phyloP scores from a whole-genome alignment of 2,113 vertebrate species.

The Dicrurus megarhynchus region DNA sequence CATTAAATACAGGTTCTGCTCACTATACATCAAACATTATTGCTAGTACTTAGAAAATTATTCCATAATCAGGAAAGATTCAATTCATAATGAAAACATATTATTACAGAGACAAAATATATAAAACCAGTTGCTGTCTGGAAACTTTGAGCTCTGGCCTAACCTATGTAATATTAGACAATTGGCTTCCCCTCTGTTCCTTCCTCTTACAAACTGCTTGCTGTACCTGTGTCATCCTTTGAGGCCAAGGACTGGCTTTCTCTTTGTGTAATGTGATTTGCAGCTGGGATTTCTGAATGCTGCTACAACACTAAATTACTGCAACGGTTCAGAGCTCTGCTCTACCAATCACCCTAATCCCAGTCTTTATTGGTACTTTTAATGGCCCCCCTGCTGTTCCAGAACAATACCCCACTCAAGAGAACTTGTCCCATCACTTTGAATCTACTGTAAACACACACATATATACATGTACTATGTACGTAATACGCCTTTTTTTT shows the following conservation, averaged over 20 bases:
- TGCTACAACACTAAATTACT: slow-evolving; percentile 20
- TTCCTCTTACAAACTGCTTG: slow-evolving; percentile 31
- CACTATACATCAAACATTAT: background rate
- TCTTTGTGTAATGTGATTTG: slow-evolving; percentile 41
- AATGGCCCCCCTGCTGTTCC: slow-evolving; percentile 28
- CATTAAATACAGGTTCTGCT: background rate
- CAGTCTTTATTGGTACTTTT: background rate
- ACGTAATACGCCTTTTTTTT: background rate
- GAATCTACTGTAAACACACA: background rate
- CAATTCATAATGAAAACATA: background rate
- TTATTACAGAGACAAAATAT: background rate
- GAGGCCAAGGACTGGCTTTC: background rate
- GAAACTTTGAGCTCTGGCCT: background rate
- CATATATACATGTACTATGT: background rate
- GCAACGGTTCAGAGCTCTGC: background rate
- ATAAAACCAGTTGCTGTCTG: background rate
- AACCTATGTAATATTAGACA: background rate
- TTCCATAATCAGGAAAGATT: background rate
- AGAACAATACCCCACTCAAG: background rate
- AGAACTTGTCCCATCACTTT: background rate
- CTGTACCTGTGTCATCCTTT: slow-evolving; percentile 38
- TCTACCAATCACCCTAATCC: slow-evolving; percentile 16
- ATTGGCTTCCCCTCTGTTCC: background rate
- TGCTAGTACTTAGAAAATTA: background rate
- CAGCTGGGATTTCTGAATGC: slow-evolving; percentile 29